Percentiles rank a stretch among this genome's conserved stretches.
These are phyloP conservation scores for Peromyscus maniculatus DNA, from an alignment of 2,113 vertebrate genomes.

Conservation along the genomic window DNA sequence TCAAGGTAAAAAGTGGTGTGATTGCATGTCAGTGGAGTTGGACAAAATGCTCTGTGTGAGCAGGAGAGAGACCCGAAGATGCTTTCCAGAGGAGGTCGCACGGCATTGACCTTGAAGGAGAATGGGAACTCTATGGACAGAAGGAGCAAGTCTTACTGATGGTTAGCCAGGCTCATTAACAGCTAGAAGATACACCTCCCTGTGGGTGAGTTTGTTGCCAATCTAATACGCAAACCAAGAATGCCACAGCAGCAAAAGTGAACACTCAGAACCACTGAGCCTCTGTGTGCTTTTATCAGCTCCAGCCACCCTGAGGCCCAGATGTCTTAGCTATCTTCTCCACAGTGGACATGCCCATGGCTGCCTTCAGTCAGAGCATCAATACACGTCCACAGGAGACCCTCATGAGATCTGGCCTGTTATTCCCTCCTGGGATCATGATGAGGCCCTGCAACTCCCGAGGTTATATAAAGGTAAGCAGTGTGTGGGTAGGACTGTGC, in stretches of 20 bases:
- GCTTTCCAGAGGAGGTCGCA: neutral
- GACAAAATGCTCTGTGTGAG: neutral
- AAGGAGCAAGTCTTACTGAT: neutral
- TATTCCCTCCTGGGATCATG: neutral
- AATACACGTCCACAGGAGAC: neutral
- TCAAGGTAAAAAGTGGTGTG: neutral
- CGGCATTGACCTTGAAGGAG: neutral
- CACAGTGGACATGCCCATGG: neutral
- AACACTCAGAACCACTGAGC: neutral
- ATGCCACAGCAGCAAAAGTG: neutral
- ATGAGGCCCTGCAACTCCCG: neutral
- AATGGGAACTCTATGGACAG: neutral
- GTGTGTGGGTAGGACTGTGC: neutral
- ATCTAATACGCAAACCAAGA: neutral
- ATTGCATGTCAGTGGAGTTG: neutral
- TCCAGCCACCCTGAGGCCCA: neutral
- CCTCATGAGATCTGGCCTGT: neutral
- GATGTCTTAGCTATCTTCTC: neutral
- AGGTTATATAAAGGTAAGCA: neutral
- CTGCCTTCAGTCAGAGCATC: neutral
- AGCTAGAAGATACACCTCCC: neutral
- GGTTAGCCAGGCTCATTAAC: neutral
- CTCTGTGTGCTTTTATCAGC: neutral
- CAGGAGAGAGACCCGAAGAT: constrained; percentile 41
- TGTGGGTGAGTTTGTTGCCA: neutral